Evolutionary conservation across 2,888 invertebrate species (phyloP).

Genomic region (Clunio marinus): DNA sequence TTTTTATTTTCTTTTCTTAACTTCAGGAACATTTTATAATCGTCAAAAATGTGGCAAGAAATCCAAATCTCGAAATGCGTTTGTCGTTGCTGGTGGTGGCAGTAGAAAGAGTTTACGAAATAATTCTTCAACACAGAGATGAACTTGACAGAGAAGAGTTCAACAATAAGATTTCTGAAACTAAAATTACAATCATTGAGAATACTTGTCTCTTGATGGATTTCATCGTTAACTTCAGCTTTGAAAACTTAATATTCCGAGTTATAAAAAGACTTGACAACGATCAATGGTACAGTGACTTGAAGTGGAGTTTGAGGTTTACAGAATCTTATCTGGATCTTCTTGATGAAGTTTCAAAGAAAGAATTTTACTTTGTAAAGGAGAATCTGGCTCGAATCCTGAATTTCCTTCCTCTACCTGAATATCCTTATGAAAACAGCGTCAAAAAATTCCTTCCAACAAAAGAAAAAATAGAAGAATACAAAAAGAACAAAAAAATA

Average conservation of each 20-base stretch:
- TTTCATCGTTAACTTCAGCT: conserved; percentile 39
- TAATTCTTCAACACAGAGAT: conserved; percentile 1
- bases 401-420: neutral
- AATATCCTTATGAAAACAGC: conserved; percentile 26
- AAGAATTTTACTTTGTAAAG: conserved; percentile 10
- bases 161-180: conserved; percentile 30
- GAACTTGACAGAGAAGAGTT: neutral
- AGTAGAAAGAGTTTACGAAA: conserved; percentile 28
- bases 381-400: neutral
- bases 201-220: conserved; percentile 41
- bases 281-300: conserved; percentile 27
- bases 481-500: conserved; percentile 35
- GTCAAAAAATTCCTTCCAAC: neutral
- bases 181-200: conserved; percentile 37
- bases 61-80: conserved; percentile 35
- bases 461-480: conserved; percentile 13
- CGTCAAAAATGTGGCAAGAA: conserved; percentile 35
- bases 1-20: neutral
- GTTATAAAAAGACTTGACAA: neutral
- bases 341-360: conserved; percentile 38
- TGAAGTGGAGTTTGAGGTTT: conserved; percentile 38
- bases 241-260: conserved; percentile 32
- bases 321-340: conserved; percentile 19
- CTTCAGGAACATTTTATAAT: conserved; percentile 37
- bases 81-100: conserved; percentile 39